A percentile compares a stretch with the other conserved stretches of the same genome.
Evolutionary conservation across 2,888 invertebrate species (phyloP).

Genomic region (Didymodactylos carnosus): DNA sequence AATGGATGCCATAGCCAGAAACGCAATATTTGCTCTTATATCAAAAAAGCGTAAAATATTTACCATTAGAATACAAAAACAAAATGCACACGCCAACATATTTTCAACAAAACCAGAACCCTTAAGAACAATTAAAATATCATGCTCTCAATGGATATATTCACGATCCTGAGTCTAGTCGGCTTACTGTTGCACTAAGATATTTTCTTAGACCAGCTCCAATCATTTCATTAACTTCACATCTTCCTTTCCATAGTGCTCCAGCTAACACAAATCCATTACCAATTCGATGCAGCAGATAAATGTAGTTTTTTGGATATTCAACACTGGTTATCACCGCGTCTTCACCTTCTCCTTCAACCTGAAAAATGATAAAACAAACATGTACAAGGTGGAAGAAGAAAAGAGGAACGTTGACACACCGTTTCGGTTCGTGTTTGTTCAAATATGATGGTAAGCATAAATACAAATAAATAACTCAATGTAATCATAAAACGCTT

Average conservation of each 20-base stretch:
- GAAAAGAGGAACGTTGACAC: too few species aligned
- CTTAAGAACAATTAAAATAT: not conserved
- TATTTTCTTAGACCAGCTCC: not conserved
- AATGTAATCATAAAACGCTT: not conserved
- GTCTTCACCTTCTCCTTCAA: not conserved
- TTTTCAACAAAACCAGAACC: not conserved
- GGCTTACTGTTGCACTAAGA: not conserved
- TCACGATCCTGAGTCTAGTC: not conserved
- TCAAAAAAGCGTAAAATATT: not conserved
- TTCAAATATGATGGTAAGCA: not conserved
- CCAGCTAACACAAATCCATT: not conserved
- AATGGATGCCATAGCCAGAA: not conserved
- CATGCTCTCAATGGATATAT: not conserved
- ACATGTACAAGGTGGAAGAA: too few species aligned
- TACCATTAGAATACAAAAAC: not conserved
- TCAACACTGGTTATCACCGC: not conserved
- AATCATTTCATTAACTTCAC: not conserved
- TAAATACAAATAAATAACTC: not conserved
- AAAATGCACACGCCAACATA: not conserved
- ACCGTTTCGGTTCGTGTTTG: not conserved
- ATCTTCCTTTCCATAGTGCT: not conserved
- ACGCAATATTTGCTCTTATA: not conserved
- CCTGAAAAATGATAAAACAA: not conserved
- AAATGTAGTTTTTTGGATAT: not conserved
- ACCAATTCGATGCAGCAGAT: not conserved